A percentile compares a stretch with the other conserved stretches of the same genome.
Evolutionary conservation across 2,888 invertebrate genomes (phyloP).

Genomic region (Chydorus sphaericus): DNA sequence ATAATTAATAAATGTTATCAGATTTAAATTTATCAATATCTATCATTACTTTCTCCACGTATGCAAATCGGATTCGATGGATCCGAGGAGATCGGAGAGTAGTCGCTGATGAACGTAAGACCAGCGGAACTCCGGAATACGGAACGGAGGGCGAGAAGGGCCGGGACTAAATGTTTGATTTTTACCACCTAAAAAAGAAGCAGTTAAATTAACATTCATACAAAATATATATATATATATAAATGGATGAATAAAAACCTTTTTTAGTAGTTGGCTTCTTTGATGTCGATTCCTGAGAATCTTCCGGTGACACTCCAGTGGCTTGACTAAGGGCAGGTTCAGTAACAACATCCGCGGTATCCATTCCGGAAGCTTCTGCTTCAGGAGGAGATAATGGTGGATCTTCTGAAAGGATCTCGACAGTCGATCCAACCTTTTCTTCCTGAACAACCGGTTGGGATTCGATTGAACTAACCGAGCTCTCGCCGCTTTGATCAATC

Average conservation of each 20-base stretch:
- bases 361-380: background rate
- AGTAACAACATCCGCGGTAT: background rate
- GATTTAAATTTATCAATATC: background rate
- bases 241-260: background rate
- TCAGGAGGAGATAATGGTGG: background rate
- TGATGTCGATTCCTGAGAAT: background rate
- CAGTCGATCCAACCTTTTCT: background rate
- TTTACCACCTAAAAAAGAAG: constrained; percentile 6
- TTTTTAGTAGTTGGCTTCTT: constrained; percentile 7
- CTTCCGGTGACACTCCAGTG: background rate
- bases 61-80: constrained; percentile 94
- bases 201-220: no score
- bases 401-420: background rate
- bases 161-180: constrained; percentile 72
- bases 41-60: constrained; percentile 49
- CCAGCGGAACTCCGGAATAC: constrained; percentile 99
- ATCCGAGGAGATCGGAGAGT: constrained; percentile 87
- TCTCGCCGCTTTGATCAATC: constrained; percentile 14
- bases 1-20: constrained; percentile 35
- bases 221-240: background rate
- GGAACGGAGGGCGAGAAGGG: constrained; percentile 84
- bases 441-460: background rate
- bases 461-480: background rate
- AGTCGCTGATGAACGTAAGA: constrained; percentile 95
- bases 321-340: background rate